A percentile compares a stretch with the other conserved stretches of the same genome.
These are phyloP conservation scores for Ammodramus savannarum DNA, from an alignment of 2,113 vertebrate species.

Conservation along the genomic window DNA sequence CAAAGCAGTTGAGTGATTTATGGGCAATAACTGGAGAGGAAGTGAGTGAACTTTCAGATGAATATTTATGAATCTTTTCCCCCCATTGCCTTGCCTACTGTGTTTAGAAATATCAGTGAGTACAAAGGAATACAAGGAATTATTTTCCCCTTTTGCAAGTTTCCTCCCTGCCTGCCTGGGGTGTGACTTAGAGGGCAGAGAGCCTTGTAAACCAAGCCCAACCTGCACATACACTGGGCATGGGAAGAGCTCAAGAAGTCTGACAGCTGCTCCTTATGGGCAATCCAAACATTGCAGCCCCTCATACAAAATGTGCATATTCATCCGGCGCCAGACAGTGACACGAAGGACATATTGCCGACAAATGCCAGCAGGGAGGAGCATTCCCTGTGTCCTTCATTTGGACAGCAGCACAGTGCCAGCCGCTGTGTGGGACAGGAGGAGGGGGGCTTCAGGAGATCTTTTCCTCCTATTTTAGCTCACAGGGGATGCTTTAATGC, in stretches of 20 bases:
- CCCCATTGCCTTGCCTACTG: not conserved
- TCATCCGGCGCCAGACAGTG: not conserved
- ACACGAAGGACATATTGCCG: not conserved
- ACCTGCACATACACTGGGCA: not conserved
- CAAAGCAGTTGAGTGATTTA: not conserved
- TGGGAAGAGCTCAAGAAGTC: not conserved
- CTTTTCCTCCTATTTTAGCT: not conserved
- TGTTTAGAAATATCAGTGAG: not conserved
- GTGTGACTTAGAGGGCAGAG: not conserved
- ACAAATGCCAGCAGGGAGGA: not conserved
- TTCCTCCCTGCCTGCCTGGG: not conserved
- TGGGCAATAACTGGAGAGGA: not conserved
- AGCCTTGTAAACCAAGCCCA: not conserved
- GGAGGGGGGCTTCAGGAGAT: not conserved
- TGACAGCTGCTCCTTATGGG: not conserved
- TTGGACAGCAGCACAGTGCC: not conserved
- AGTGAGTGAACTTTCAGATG: not conserved
- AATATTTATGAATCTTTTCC: not conserved
- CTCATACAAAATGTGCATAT: conserved; percentile 1
- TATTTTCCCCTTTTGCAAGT: not conserved
- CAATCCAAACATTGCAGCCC: not conserved
- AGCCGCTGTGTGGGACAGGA: not conserved
- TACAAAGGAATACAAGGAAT: not conserved
- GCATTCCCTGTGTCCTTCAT: not conserved
- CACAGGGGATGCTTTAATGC: not conserved